phyloP scores from a whole-genome alignment of 2,113 vertebrate genomes.

The Rana temporaria region DNA sequence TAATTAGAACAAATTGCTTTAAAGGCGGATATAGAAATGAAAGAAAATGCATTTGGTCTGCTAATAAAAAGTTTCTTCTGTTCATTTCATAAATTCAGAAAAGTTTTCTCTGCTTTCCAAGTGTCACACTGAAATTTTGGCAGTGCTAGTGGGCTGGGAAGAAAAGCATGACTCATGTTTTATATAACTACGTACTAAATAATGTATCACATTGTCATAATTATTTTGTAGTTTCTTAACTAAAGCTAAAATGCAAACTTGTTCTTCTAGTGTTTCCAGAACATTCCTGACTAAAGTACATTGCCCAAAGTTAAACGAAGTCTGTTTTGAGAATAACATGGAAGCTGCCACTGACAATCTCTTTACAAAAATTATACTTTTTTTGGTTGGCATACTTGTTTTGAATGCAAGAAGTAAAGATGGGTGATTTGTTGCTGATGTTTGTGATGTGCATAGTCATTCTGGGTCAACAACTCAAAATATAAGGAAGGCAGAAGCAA shows the following conservation, averaged over 20 bases:
- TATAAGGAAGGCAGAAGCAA: too few species aligned
- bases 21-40: conserved; percentile 17
- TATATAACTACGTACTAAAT: conserved; percentile 29
- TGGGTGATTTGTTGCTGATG: too few species aligned
- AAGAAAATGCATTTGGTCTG: not conserved
- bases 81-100: not conserved
- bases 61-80: not conserved
- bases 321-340: not conserved
- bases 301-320: not conserved
- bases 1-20: not conserved
- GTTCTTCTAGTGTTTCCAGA: not conserved
- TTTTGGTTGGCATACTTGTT: too few species aligned
- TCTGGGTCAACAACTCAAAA: too few species aligned
- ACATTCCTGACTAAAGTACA: not conserved
- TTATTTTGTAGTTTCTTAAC: conserved; percentile 27
- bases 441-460: too few species aligned
- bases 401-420: too few species aligned
- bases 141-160: conserved; percentile 19
- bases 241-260: not conserved
- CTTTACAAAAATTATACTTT: too few species aligned
- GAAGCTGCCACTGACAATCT: not conserved
- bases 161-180: conserved; percentile 27
- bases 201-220: conserved; percentile 34
- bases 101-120: not conserved
- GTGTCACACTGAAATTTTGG: conserved; percentile 24